Evolutionary conservation across 2,113 vertebrate genomes (phyloP), one percentile per base, ranked within the genome.

Genomic region (Brachionichthys hirsutus): DNA sequence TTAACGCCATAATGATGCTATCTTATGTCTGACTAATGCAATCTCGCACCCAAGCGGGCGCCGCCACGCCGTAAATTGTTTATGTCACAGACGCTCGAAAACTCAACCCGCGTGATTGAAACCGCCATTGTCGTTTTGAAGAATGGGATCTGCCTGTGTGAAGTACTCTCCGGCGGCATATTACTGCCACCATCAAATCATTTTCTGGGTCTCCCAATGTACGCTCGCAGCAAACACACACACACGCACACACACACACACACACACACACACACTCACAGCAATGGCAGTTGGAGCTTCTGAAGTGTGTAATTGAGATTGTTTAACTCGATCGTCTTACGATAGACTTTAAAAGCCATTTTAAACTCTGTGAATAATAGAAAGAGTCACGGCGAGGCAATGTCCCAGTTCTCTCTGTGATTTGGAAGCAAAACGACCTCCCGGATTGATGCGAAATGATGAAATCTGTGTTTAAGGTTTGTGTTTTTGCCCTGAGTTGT

Each of bases 91-190:
- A 62, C 70, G 34, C 72, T 57, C 3, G 15, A 69, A 83, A 75
- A 70, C 75, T 75, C 78, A 46, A 63, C 57, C 69, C 70, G 78
- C 49, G 17, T 79, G 74, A 82, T 80, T 79, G 77, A 85, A 79
- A 79, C 71, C 65, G n/a, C n/a, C 82, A 79, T 78, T 77, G 79
- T 80, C 66, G 34, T 63, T 76, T 56, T 78, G 77, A 84, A 83
- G 71, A 80, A 82, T 79, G 70, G 65, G 52, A 75, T 85, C 83
- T 74, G 78, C 67, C 70, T 49, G 67, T 62, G 68, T 78, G 70
- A 82, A 85, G 65, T 68, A 50, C 48, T 77, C 78, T 80, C 57
- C 5, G 73, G 77, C 78, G 73, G 72, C 60, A 46, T 54, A 82
- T 80, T 77, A 75, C 70, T 62, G 62, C 64, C 66, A 54, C 75